Evolutionary conservation across 1,140 invertebrate genomes (phyloP).

Genomic region (Drosophila busckii): DNA sequence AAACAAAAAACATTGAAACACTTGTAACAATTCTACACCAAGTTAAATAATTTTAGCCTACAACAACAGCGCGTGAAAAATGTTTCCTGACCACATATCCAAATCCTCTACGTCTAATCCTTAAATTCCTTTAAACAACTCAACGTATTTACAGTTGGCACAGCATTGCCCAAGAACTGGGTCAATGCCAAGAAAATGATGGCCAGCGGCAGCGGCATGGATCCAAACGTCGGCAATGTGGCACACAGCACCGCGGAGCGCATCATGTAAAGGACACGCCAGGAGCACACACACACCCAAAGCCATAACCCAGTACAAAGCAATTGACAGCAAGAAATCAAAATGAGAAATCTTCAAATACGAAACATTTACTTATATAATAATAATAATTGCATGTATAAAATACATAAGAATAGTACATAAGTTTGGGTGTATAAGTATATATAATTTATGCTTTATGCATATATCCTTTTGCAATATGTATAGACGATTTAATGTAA

Average conservation of each 20-base stretch:
- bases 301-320: constrained; percentile 33
- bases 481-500: constrained; percentile 60
- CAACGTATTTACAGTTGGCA: constrained; percentile 64
- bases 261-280: constrained; percentile 34
- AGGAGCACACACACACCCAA: not conserved
- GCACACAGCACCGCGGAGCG: constrained; percentile 58
- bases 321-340: constrained; percentile 6
- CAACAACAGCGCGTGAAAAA: not conserved
- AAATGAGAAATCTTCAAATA: constrained; percentile 36
- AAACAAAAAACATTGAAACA: constrained; percentile 30
- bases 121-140: constrained; percentile 31
- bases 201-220: not conserved
- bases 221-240: constrained; percentile 55
- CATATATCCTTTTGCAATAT: constrained; percentile 17
- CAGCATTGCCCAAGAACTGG: constrained; percentile 60
- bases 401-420: constrained; percentile 78
- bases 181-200: constrained; percentile 48
- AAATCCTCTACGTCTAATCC: constrained; percentile 21
- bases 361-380: constrained; percentile 70
- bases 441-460: constrained; percentile 58
- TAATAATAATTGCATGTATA: constrained; percentile 71
- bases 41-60: constrained; percentile 10
- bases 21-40: constrained; percentile 20
- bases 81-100: constrained; percentile 27
- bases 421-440: constrained; percentile 39